Conservation (phyloP, 1,140 invertebrate species). For the Trypoxylus dichotomus region DNA sequence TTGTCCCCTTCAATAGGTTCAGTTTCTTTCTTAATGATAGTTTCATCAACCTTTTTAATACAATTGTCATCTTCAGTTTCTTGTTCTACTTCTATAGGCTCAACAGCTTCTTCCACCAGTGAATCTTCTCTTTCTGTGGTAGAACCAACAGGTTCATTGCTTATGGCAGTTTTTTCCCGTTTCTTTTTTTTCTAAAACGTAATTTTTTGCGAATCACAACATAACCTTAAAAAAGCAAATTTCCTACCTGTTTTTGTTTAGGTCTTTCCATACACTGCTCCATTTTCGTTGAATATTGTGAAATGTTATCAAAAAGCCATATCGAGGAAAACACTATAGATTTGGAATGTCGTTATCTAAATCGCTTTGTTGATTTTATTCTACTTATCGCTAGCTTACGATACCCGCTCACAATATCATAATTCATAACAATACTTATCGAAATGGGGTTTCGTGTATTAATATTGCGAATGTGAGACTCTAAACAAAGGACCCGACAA, state of each 20-base stretch:
- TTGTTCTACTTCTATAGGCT: background rate
- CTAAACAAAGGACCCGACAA: background rate
- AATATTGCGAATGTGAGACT: background rate
- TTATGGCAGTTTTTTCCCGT: background rate
- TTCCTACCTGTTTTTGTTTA: constrained; percentile 5
- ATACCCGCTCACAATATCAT: background rate
- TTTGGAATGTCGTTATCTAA: constrained; percentile 12
- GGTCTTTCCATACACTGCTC: constrained; percentile 1
- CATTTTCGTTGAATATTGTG: background rate
- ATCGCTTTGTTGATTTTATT: background rate
- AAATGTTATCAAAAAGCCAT: background rate
- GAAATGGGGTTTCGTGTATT: background rate
- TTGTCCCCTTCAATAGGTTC: background rate
- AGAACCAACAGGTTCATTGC: background rate
- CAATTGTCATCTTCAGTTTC: background rate
- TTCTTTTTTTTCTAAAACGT: background rate
- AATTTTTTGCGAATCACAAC: background rate
- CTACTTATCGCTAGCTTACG: background rate
- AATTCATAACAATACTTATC: background rate
- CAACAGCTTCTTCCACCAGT: background rate
- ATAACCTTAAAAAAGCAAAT: background rate
- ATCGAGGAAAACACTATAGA: background rate
- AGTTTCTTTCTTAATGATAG: background rate
- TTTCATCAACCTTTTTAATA: background rate
- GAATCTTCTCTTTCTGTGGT: background rate